Evolutionary conservation across 2,888 invertebrate genomes (phyloP).

Genomic region (Nomada fucata): DNA sequence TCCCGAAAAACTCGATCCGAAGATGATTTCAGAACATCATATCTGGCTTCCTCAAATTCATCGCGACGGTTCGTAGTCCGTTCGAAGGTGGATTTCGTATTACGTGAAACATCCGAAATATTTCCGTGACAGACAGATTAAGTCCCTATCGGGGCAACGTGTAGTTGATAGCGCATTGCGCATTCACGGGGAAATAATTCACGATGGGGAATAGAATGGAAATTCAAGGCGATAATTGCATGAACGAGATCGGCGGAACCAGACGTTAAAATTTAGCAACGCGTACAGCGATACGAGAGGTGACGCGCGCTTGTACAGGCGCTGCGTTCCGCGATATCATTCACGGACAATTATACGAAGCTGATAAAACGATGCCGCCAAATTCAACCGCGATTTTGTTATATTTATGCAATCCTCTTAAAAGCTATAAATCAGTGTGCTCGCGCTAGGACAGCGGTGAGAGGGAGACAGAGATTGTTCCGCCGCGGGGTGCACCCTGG

Average conservation of each 20-base stretch:
- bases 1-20: no score
- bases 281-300: constrained; percentile 59
- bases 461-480: not conserved
- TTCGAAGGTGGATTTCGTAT: no score
- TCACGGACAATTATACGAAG: constrained; percentile 56
- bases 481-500: not conserved
- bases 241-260: constrained; percentile 37
- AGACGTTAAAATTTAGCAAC: constrained; percentile 74
- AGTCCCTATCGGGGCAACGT: not conserved
- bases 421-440: constrained; percentile 39
- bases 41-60: no score
- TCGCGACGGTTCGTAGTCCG: no score
- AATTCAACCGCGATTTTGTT: constrained; percentile 33
- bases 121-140: not conserved
- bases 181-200: constrained; percentile 12
- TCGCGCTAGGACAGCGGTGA: not conserved
- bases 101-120: not conserved
- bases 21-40: no score
- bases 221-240: constrained; percentile 32
- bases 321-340: constrained; percentile 46
- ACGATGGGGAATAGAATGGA: constrained; percentile 16
- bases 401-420: constrained; percentile 47
- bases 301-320: constrained; percentile 21
- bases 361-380: constrained; percentile 49
- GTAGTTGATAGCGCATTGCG: not conserved